phyloP scores from a whole-genome alignment of 2,113 vertebrate genomes.

The Etia nguti region DNA sequence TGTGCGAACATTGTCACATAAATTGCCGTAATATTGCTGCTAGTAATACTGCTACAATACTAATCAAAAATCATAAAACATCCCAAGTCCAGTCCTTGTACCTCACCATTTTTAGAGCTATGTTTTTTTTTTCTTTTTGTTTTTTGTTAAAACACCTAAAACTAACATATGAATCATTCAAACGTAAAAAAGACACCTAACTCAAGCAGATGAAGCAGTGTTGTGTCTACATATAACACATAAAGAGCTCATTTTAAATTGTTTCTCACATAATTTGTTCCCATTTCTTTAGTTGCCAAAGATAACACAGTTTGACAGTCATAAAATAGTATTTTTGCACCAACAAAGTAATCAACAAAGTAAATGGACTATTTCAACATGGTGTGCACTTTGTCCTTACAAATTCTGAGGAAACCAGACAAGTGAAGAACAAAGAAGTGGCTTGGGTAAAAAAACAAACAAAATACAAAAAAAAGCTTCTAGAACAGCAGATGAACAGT shows the following conservation, averaged over 20 bases:
- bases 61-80: background rate
- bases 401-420: background rate
- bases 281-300: background rate
- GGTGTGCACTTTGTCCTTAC: background rate
- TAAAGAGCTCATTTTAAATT: rapidly evolving
- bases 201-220: background rate
- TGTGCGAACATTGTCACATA: background rate
- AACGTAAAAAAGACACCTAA: background rate
- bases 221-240: background rate
- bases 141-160: no score
- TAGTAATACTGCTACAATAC: background rate
- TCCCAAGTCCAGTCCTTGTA: background rate
- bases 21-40: background rate
- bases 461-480: background rate
- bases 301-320: background rate
- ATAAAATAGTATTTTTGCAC: background rate
- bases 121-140: background rate
- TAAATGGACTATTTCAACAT: background rate
- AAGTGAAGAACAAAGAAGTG: background rate
- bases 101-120: background rate
- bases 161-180: background rate
- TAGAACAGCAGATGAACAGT: background rate
- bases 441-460: background rate
- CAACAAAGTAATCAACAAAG: background rate
- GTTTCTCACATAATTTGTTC: rapidly evolving